These are phyloP conservation scores for Umimayanthus chanpuru DNA, from an alignment of 92 coral and sea anemone genomes.

Conservation along the genomic window DNA sequence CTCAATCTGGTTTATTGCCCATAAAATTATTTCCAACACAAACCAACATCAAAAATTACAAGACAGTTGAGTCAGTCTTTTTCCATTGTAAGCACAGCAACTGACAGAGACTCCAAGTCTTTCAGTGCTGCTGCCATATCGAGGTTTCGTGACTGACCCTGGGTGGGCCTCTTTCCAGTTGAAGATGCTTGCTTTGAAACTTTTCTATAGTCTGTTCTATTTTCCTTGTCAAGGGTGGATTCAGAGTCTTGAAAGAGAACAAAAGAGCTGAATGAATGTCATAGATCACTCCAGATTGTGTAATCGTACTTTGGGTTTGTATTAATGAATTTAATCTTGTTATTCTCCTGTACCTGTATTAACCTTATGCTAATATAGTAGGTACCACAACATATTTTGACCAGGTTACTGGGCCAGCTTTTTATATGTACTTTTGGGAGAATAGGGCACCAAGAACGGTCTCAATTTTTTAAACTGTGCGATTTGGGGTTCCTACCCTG, in stretches of 20 bases:
- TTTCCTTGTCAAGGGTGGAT: conserved; percentile 18
- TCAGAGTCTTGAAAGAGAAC: conserved; percentile 1
- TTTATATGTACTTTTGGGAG: too few species aligned
- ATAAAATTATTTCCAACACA: neutral
- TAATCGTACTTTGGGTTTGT: neutral
- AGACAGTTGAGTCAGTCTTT: conserved; percentile 33
- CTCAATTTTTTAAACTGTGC: neutral
- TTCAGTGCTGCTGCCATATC: conserved; percentile 60
- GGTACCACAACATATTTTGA: too few species aligned
- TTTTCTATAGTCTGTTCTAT: neutral
- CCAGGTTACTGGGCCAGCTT: too few species aligned
- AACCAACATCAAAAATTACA: neutral
- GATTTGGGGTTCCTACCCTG: too few species aligned
- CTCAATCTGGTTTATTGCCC: too few species aligned
- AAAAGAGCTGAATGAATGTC: neutral
- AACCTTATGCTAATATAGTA: too few species aligned
- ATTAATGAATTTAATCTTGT: neutral
- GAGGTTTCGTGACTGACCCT: conserved; percentile 1
- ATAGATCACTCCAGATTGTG: neutral
- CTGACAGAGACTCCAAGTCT: conserved; percentile 77
- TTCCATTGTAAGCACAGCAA: conserved; percentile 70
- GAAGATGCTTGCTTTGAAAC: neutral
- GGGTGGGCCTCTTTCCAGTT: neutral
- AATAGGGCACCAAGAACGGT: neutral
- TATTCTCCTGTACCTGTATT: neutral